Percentiles rank a stretch among this genome's conserved stretches.
Evolutionary conservation across 1,140 invertebrate genomes (phyloP).

Genomic region (Atopsyche davidsoni): DNA sequence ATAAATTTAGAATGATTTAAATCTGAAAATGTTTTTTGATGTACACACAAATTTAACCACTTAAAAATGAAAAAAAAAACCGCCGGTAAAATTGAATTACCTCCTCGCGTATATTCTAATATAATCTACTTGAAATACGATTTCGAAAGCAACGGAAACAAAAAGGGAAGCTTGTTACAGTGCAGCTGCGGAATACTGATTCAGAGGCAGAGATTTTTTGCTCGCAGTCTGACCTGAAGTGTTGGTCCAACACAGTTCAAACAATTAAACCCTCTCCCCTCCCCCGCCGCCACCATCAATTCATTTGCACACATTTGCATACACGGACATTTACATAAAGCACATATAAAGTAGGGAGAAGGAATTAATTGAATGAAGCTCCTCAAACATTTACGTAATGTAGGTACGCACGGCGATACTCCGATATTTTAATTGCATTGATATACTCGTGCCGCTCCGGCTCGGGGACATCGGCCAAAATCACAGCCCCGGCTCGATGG

Average conservation of each 20-base stretch:
- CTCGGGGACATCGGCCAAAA: too few species aligned
- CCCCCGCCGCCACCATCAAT: constrained; percentile 16
- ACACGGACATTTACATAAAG: constrained; percentile 27
- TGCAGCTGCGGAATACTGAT: background rate
- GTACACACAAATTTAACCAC: constrained; percentile 3
- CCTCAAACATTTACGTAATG: constrained; percentile 23
- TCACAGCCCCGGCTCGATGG: too few species aligned
- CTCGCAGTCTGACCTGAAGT: constrained; percentile 13
- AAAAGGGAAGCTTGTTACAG: background rate
- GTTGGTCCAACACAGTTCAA: constrained; percentile 23
- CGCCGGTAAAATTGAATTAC: background rate
- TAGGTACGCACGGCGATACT: too few species aligned
- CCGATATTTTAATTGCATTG: too few species aligned
- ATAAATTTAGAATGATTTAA: too few species aligned
- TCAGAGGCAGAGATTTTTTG: constrained; percentile 8
- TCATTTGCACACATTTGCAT: constrained; percentile 29
- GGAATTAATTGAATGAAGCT: constrained; percentile 28
- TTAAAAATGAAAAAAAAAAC: too few species aligned
- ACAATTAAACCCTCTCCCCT: constrained; percentile 15
- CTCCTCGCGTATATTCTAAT: background rate
- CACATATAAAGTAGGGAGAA: constrained; percentile 9
- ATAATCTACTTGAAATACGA: background rate
- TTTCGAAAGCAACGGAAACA: background rate
- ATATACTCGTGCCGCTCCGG: too few species aligned
- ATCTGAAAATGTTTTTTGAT: too few species aligned